A percentile compares a stretch with the other conserved stretches of the same genome.
Evolutionary conservation across 2,797 vertebrate genomes (phyloP).

Genomic region (Carduelis carduelis): DNA sequence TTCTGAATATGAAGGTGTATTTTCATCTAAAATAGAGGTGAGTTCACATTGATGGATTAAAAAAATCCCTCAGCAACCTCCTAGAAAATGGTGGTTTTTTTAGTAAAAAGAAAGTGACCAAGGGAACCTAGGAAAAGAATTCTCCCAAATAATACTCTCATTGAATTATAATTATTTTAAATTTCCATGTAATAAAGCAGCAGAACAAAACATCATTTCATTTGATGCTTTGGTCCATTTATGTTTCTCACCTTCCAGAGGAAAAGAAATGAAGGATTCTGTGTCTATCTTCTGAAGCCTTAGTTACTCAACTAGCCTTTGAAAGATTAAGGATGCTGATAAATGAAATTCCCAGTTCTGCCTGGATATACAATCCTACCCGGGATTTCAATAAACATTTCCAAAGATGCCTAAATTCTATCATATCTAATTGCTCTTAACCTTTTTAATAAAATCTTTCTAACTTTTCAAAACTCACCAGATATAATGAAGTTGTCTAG

Average conservation of each 20-base stretch:
- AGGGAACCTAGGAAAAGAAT: background rate
- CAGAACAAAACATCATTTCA: background rate
- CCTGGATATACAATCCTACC: background rate
- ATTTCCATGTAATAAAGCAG: background rate
- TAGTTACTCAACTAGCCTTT: background rate
- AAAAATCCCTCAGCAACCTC: background rate
- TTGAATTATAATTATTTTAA: background rate
- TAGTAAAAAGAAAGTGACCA: background rate
- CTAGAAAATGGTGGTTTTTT: background rate
- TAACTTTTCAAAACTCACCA: background rate
- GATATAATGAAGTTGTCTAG: background rate
- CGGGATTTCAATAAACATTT: slow-evolving; percentile 30
- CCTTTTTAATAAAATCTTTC: slow-evolving; percentile 25
- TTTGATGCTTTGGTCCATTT: background rate
- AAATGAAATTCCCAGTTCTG: background rate
- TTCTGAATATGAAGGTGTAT: background rate
- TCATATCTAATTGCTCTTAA: slow-evolving; percentile 25
- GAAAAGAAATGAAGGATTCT: background rate
- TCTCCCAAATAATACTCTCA: too few species aligned
- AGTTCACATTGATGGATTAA: background rate
- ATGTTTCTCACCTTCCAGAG: background rate
- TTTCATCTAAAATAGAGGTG: background rate
- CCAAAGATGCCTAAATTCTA: slow-evolving; percentile 8
- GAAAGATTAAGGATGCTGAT: background rate
- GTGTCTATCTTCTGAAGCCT: background rate